Conservation (phyloP, 2,888 invertebrate species). For the Dexiosoma caninum region DNA sequence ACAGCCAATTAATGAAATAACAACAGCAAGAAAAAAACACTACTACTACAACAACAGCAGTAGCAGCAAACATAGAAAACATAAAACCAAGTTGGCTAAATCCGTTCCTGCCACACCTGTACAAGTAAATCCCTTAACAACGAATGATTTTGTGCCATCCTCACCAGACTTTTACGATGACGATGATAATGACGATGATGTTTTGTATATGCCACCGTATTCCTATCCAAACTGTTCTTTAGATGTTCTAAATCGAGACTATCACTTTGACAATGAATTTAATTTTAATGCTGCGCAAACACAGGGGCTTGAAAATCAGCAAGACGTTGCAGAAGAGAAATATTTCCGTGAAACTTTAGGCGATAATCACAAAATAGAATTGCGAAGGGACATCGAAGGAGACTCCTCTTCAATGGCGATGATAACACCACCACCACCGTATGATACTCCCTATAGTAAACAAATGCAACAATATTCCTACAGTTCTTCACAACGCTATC, state of each 20-base stretch:
- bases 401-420: constrained; percentile 74
- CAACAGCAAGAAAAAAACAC: constrained; percentile 36
- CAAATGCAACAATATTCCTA: constrained; percentile 32
- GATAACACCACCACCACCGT: constrained; percentile 75
- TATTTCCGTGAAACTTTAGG: constrained; percentile 29
- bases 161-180: constrained; percentile 61
- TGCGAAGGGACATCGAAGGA: constrained; percentile 55
- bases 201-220: constrained; percentile 62
- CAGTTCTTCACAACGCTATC: constrained; percentile 24
- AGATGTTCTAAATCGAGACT: constrained; percentile 56
- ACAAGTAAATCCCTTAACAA: constrained; percentile 65
- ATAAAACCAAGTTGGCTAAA: constrained; percentile 61
- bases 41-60: constrained; percentile 31
- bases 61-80: constrained; percentile 52
- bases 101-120: constrained; percentile 69
- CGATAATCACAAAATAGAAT: constrained; percentile 41
- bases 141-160: constrained; percentile 64
- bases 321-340: constrained; percentile 26
- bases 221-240: constrained; percentile 64
- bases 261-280: constrained; percentile 63
- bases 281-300: constrained; percentile 48
- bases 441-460: constrained; percentile 69
- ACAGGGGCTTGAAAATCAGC: constrained; percentile 11
- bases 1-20: constrained; percentile 31
- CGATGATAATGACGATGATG: constrained; percentile 43